Conservation (phyloP, 2,797 vertebrate genomes). For the Acridotheres tristis region DNA sequence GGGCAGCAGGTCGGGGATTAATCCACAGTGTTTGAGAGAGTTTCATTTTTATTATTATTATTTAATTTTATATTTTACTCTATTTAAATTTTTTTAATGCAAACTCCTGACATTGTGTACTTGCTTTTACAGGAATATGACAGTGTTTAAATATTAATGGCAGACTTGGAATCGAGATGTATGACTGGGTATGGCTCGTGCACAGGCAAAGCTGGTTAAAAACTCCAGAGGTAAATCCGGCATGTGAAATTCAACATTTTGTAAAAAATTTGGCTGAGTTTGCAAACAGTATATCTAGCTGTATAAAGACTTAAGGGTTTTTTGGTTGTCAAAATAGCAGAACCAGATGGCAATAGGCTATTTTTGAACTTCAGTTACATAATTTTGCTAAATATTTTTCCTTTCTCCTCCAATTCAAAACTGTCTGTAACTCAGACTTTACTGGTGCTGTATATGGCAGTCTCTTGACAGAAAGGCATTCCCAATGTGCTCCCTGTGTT, state of each 20-base stretch:
- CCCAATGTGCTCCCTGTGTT: not conserved
- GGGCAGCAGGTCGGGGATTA: not conserved
- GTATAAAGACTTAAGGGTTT: conserved; percentile 30
- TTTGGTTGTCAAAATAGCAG: conserved; percentile 57
- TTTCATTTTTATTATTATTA: not conserved
- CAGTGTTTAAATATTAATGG: not conserved
- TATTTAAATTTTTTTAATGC: not conserved
- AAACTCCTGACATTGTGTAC: not conserved
- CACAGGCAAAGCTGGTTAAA: not conserved
- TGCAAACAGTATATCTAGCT: conserved; percentile 60
- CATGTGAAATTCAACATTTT: not conserved
- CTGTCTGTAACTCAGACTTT: not conserved
- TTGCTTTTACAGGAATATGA: not conserved
- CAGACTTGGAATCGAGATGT: not conserved
- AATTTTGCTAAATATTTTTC: conserved; percentile 63
- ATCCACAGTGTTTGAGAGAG: not conserved
- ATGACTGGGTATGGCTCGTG: not conserved
- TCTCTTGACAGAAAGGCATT: not conserved
- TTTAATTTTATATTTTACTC: not conserved
- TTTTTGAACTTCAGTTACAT: conserved; percentile 47
- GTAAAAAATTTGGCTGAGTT: conserved; percentile 43
- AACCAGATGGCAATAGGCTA: conserved; percentile 57
- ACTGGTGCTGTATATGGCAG: not conserved
- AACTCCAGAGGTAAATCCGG: conserved; percentile 14
- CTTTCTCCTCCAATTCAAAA: conserved; percentile 16